Percentiles rank a stretch among this genome's conserved stretches.
Evolutionary conservation across 1,140 invertebrate species (phyloP).

Genomic region (Pogonognathellus flavescens): DNA sequence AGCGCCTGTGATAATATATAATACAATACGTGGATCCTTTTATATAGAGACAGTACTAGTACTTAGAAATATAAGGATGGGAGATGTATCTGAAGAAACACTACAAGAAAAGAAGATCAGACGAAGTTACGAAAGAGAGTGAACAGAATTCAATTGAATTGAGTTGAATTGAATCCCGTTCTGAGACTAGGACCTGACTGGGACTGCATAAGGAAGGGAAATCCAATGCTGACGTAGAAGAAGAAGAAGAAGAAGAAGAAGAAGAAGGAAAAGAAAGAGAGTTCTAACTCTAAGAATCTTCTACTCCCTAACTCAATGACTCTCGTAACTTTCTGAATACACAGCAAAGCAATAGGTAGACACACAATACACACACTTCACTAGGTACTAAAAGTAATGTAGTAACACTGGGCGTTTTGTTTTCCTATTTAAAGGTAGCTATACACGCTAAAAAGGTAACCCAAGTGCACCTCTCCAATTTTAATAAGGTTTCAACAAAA

Average conservation of each 20-base stretch:
- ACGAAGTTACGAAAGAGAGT: conserved; percentile 25
- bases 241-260: not conserved
- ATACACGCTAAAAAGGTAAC: not conserved
- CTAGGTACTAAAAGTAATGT: not conserved
- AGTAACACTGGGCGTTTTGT: not conserved
- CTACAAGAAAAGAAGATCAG: conserved; percentile 31
- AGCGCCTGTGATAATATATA: too few species aligned
- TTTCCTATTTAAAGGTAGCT: not conserved
- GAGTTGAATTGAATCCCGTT: conserved; percentile 20
- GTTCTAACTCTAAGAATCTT: conserved; percentile 13
- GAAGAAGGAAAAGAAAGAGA: not conserved
- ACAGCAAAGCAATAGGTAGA: not conserved
- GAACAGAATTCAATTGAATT: conserved; percentile 45
- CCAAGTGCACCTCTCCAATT: conserved; percentile 23
- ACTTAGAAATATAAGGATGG: not conserved
- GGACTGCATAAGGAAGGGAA: not conserved
- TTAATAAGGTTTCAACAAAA: conserved; percentile 40
- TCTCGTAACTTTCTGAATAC: conserved; percentile 2
- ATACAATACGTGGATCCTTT: too few species aligned
- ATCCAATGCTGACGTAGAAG: not conserved
- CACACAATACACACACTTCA: not conserved
- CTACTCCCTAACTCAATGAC: conserved; percentile 5
- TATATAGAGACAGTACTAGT: not conserved
- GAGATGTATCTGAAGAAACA: not conserved
- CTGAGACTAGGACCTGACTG: not conserved